Evolutionary conservation across 1,140 invertebrate species (phyloP), one percentile per base, ranked within the genome.

Genomic region (Maconellicoccus hirsutus): DNA sequence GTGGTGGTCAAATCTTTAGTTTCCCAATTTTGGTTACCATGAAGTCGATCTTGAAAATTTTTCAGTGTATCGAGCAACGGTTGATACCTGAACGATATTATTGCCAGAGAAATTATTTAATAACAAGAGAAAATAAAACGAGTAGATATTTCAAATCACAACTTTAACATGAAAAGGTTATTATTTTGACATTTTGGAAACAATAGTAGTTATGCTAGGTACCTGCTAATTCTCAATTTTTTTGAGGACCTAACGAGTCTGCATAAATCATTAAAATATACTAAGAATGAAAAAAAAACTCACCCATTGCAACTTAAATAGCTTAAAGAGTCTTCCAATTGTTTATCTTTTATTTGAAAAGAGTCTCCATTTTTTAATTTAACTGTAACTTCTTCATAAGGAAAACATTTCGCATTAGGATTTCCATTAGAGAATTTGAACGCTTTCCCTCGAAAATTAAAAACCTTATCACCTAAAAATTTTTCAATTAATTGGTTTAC

Each of bases 1-100:
- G 88, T 89, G 12, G 91, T 81, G 27, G 89, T 77, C 6, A 89
- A 76, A 70, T 88, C 86, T 0, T 81, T 81, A 0, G 83, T 80
- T 19, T 82, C 79, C 80, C 85, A 85, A 1, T 82, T 79, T 12
- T 88, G 87, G 1, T 88, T 87, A 1, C 84, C 81, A 76, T 92
- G 89, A 63, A 86, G 77, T 71, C 80, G 80, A 70, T 83, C 78
- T 75, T 88, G 88, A 73, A 90, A 84, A 26, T 84, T 79, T 73
- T 85, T 84, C 26, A 92, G 76, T 71, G 82, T 82, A 70, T 84
- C 79, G 1, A 90, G 72, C 0, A 92, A 77, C 0, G 83, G 81
- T 14, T 87, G 86, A 59, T 86, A 78, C 19, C 84, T 85, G 74
- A 8, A 52, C 3, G 10, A 52, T 4, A 3, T 4, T 8, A 52